Percentiles rank a stretch among this genome's conserved stretches.
phyloP scores from a whole-genome alignment of 2,888 invertebrate genomes.

The Dendrolimus pini region DNA sequence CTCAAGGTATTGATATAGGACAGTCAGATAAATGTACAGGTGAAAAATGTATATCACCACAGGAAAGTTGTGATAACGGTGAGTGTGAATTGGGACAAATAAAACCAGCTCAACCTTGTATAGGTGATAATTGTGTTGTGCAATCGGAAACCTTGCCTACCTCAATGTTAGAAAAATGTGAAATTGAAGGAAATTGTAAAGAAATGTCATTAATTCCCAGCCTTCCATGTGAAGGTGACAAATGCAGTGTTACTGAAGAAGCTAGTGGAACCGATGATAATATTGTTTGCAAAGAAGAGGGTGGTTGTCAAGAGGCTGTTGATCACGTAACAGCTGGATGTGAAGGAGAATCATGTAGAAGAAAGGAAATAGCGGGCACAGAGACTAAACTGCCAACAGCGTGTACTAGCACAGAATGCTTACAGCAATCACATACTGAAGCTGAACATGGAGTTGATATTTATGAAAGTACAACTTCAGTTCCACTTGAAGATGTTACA shows the following conservation, averaged over 20 bases:
- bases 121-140: slow-evolving; percentile 25
- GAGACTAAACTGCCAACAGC: slow-evolving; percentile 19
- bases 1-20: background rate
- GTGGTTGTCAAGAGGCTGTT: background rate
- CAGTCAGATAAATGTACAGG: slow-evolving; percentile 15
- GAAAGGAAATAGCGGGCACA: slow-evolving; percentile 27
- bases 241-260: slow-evolving; percentile 7
- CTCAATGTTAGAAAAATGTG: slow-evolving; percentile 13
- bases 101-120: slow-evolving; percentile 23
- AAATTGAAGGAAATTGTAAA: slow-evolving; percentile 19
- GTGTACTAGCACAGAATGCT: slow-evolving; percentile 21
- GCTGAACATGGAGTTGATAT: slow-evolving; percentile 8
- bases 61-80: slow-evolving; percentile 15
- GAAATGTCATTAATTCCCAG: slow-evolving; percentile 7
- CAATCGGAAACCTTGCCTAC: slow-evolving; percentile 13
- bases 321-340: slow-evolving; percentile 1
- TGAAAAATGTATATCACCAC: slow-evolving; percentile 12
- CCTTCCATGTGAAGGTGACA: slow-evolving; percentile 10
- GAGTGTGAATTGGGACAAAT: slow-evolving; percentile 23
- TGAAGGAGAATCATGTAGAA: slow-evolving; percentile 34
- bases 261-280: slow-evolving; percentile 2
- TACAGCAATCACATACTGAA: slow-evolving; percentile 26
- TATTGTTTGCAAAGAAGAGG: background rate
- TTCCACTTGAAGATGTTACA: slow-evolving; percentile 1
- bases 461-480: slow-evolving; percentile 2